phyloP scores from a whole-genome alignment of 2,113 vertebrate genomes.

The Microcebus murinus region DNA sequence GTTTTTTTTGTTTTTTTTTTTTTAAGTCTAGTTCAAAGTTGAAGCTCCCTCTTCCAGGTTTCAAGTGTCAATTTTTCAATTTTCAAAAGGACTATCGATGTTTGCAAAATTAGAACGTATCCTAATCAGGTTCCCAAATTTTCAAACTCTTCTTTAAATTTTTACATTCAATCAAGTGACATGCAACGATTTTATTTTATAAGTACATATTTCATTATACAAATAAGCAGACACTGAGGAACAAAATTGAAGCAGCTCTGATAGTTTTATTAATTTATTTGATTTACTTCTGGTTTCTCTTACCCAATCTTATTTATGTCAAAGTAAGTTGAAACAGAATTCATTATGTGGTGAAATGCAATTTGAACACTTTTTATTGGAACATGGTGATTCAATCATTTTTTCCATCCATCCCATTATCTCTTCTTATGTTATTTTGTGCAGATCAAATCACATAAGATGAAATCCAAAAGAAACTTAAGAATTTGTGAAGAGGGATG shows the following conservation, averaged over 20 bases:
- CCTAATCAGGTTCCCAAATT: background rate
- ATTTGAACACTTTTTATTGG: constrained; percentile 78
- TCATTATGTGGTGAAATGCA: constrained; percentile 80
- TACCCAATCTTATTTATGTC: constrained; percentile 78
- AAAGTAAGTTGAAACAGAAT: constrained; percentile 78
- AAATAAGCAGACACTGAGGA: constrained; percentile 67
- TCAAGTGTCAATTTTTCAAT: constrained; percentile 41
- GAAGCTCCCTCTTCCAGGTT: background rate
- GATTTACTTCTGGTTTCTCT: constrained; percentile 75
- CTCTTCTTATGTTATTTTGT: constrained; percentile 56
- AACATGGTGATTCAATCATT: constrained; percentile 77
- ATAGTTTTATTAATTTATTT: constrained; percentile 79
- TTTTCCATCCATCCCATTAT: constrained; percentile 61
- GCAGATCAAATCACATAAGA: constrained; percentile 49
- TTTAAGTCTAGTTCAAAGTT: constrained; percentile 5
- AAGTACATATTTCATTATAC: constrained; percentile 66
- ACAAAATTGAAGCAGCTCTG: constrained; percentile 64
- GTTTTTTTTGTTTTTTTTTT: background rate
- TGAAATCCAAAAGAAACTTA: constrained; percentile 52
- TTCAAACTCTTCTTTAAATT: constrained; percentile 38
- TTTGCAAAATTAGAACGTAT: background rate
- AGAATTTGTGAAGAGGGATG: background rate
- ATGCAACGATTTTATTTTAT: constrained; percentile 44
- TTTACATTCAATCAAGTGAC: constrained; percentile 47
- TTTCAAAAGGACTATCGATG: constrained; percentile 16